Conservation (phyloP, 2,113 vertebrate species). For the Echinops telfairi region DNA sequence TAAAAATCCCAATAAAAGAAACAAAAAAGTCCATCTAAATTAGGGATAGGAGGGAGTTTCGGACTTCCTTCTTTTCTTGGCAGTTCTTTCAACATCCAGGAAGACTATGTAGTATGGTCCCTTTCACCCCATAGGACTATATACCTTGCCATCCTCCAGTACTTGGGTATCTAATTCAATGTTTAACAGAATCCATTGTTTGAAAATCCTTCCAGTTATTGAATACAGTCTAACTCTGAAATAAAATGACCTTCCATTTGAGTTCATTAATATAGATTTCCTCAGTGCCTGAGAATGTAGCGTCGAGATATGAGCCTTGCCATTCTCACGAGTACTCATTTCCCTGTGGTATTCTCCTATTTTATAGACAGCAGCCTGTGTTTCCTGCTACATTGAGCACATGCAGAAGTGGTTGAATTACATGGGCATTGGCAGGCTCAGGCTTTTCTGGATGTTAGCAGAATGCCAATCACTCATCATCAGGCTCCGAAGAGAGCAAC, state of each 20-base stretch:
- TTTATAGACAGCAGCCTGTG: slow-evolving; percentile 80
- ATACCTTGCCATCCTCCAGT: neutral
- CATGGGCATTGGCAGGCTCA: neutral
- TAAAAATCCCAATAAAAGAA: neutral
- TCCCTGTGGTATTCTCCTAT: slow-evolving; percentile 77
- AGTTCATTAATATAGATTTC: slow-evolving; percentile 80
- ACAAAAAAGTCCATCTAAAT: slow-evolving; percentile 12
- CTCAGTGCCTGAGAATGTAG: slow-evolving; percentile 62
- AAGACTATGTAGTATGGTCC: neutral
- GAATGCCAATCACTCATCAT: slow-evolving; percentile 58
- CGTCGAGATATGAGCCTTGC: slow-evolving; percentile 72
- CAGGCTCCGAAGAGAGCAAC: slow-evolving; percentile 35
- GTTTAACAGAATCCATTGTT: slow-evolving; percentile 64
- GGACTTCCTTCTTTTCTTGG: slow-evolving; percentile 49
- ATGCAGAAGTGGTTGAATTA: slow-evolving; percentile 52
- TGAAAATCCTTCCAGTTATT: slow-evolving; percentile 59
- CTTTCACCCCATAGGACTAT: neutral
- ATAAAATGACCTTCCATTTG: slow-evolving; percentile 81
- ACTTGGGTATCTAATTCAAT: slow-evolving; percentile 38
- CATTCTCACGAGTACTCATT: slow-evolving; percentile 79
- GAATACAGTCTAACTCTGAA: slow-evolving; percentile 74
- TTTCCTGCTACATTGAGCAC: slow-evolving; percentile 78
- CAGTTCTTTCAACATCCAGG: neutral
- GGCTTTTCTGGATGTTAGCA: slow-evolving; percentile 35
- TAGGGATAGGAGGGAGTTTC: neutral